These are phyloP conservation scores for Rhinolophus sinicus DNA, from an alignment of 2,113 vertebrate genomes.

Conservation along the genomic window DNA sequence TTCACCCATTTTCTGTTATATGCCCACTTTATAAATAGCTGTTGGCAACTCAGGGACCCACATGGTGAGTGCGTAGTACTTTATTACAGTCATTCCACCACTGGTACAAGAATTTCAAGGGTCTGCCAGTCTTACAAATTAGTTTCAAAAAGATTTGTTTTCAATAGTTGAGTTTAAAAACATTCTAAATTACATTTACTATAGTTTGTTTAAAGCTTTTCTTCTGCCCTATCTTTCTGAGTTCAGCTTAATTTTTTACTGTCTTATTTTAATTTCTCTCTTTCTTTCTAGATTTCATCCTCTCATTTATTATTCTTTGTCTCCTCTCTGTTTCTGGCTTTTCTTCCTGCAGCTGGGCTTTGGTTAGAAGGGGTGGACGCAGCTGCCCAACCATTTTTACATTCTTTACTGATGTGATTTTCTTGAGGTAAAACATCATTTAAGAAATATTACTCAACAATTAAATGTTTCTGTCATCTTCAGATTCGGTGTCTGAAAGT, in stretches of 20 bases:
- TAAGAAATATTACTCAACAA: slow-evolving; percentile 78
- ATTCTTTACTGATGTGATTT: slow-evolving; percentile 81
- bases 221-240: slow-evolving; percentile 55
- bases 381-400: slow-evolving; percentile 75
- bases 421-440: slow-evolving; percentile 82
- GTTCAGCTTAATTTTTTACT: slow-evolving; percentile 80
- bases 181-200: slow-evolving; percentile 80
- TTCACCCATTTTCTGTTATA: slow-evolving; percentile 46
- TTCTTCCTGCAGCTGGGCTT: slow-evolving; percentile 81
- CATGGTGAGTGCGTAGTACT: background rate
- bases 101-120: slow-evolving; percentile 52
- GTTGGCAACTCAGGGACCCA: background rate
- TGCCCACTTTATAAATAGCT: slow-evolving; percentile 6
- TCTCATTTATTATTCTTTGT: slow-evolving; percentile 76
- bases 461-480: slow-evolving; percentile 82
- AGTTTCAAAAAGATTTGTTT: slow-evolving; percentile 74
- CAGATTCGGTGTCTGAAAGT: slow-evolving; percentile 79
- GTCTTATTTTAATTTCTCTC: slow-evolving; percentile 80
- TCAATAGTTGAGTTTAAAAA: slow-evolving; percentile 77
- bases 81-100: slow-evolving; percentile 40
- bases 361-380: slow-evolving; percentile 29
- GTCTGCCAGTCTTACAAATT: slow-evolving; percentile 64
- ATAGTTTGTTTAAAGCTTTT: slow-evolving; percentile 73
- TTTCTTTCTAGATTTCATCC: slow-evolving; percentile 72
- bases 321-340: slow-evolving; percentile 71